Conservation (phyloP, 2,888 invertebrate genomes). For the Actias luna region DNA sequence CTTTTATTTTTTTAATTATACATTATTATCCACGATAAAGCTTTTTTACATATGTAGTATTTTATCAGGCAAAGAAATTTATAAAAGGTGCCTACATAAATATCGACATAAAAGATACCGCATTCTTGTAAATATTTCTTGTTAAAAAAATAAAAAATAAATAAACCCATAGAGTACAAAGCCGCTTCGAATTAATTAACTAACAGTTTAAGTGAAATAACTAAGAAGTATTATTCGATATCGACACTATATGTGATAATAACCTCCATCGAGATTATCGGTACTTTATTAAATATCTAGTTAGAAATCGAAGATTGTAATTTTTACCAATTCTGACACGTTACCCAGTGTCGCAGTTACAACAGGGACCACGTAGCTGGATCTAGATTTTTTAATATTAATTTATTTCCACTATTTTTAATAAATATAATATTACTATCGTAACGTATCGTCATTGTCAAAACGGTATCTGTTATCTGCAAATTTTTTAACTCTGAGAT, state of each 20-base stretch:
- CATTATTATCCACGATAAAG: too few species aligned
- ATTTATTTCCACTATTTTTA: constrained; percentile 4
- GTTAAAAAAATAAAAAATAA: neutral
- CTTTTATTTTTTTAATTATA: too few species aligned
- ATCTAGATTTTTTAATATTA: constrained; percentile 7
- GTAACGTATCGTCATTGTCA: too few species aligned
- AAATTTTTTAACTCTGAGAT: too few species aligned
- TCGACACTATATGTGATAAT: neutral
- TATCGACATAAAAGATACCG: neutral
- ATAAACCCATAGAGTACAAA: neutral
- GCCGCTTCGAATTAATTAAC: neutral
- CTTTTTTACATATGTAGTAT: neutral
- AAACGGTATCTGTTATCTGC: too few species aligned
- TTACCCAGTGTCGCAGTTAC: neutral
- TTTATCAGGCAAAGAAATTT: too few species aligned
- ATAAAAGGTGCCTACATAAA: neutral
- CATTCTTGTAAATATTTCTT: neutral
- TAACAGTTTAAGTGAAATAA: neutral
- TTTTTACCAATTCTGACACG: neutral
- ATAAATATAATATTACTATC: neutral
- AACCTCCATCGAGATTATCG: too few species aligned
- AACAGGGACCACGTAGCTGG: constrained; percentile 10
- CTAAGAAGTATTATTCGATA: neutral
- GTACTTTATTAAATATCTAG: neutral
- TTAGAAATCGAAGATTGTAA: neutral